Evolutionary conservation across 2,797 vertebrate genomes (phyloP).

Genomic region (Muraenolepis orangiensis): DNA sequence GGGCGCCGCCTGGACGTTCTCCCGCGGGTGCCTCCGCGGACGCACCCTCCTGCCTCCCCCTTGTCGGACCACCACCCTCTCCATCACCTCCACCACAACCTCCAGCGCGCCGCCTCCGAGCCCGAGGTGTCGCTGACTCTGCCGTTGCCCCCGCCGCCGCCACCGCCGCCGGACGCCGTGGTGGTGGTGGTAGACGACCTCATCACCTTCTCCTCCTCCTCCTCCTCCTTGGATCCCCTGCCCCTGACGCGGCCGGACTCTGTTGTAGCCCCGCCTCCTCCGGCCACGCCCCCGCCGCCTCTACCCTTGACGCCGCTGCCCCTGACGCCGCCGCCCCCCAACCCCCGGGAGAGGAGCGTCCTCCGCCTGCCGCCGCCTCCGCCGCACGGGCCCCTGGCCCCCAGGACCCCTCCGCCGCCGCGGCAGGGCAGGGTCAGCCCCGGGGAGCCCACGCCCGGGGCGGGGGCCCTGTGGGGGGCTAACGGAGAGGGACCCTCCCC

Average conservation of each 20-base stretch:
- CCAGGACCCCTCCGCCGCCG: conserved; percentile 25
- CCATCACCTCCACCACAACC: background rate
- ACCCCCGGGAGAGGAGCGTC: conserved; percentile 55
- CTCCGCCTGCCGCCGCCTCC: conserved; percentile 29
- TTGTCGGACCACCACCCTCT: background rate
- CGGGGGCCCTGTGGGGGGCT: conserved; percentile 35
- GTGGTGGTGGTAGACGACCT: conserved; percentile 62
- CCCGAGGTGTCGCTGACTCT: conserved; percentile 38
- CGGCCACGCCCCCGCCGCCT: conserved; percentile 36
- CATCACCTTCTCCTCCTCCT: conserved; percentile 69
- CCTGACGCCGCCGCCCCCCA: conserved; percentile 63
- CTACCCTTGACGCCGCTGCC: conserved; percentile 65
- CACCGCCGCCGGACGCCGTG: conserved; percentile 44
- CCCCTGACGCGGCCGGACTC: conserved; percentile 48
- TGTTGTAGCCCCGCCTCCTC: conserved; percentile 41
- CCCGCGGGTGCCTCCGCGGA: conserved; percentile 69
- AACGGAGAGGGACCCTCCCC: conserved; percentile 10
- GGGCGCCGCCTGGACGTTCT: conserved; percentile 76
- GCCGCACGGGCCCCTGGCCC: conserved; percentile 42
- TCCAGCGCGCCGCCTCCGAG: conserved; percentile 42
- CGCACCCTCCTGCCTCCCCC: conserved; percentile 48
- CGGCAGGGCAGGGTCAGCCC: conserved; percentile 25
- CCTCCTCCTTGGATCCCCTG: conserved; percentile 55
- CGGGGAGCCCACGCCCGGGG: conserved; percentile 34
- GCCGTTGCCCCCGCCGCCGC: conserved; percentile 43